phyloP scores from a whole-genome alignment of 1,140 invertebrate genomes.

The Cyrtorhinus lividipennis region DNA sequence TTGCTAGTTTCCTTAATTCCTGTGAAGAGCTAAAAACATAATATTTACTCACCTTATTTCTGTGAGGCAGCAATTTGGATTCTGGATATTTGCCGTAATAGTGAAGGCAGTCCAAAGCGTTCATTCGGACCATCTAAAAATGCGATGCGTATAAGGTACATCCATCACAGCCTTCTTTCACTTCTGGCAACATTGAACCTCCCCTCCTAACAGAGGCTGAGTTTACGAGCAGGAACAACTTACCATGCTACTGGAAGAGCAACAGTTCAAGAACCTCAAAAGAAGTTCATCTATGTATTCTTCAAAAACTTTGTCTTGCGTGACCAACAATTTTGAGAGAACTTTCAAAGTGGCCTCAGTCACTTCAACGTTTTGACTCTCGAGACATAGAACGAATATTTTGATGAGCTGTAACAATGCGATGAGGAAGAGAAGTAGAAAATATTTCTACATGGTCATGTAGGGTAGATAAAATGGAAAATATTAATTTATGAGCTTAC shows the following conservation, averaged over 20 bases:
- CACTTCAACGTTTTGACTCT: slow-evolving; percentile 42
- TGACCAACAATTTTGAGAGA: slow-evolving; percentile 40
- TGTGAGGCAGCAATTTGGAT: slow-evolving; percentile 40
- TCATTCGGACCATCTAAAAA: slow-evolving; percentile 51
- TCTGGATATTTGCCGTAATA: slow-evolving; percentile 43
- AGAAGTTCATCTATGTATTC: slow-evolving; percentile 47
- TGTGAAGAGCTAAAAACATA: neutral
- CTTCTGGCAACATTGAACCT: too few relatives aligned
- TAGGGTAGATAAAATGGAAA: too few relatives aligned
- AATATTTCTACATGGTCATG: too few relatives aligned
- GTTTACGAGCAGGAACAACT: slow-evolving; percentile 25
- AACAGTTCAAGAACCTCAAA: slow-evolving; percentile 39
- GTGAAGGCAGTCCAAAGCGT: slow-evolving; percentile 45
- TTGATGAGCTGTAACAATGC: slow-evolving; percentile 47
- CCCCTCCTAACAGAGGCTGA: too few relatives aligned
- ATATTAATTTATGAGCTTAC: neutral
- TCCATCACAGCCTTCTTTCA: too few relatives aligned
- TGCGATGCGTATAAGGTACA: too few relatives aligned
- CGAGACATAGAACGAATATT: slow-evolving; percentile 47
- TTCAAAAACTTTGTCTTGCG: slow-evolving; percentile 37
- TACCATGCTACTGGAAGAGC: slow-evolving; percentile 42
- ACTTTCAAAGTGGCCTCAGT: slow-evolving; percentile 38
- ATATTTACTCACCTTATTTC: slow-evolving; percentile 35
- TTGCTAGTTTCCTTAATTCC: neutral
- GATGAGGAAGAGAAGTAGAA: slow-evolving; percentile 26